Evolutionary conservation across 2,113 vertebrate species (phyloP).

Genomic region (Mungos mungo): DNA sequence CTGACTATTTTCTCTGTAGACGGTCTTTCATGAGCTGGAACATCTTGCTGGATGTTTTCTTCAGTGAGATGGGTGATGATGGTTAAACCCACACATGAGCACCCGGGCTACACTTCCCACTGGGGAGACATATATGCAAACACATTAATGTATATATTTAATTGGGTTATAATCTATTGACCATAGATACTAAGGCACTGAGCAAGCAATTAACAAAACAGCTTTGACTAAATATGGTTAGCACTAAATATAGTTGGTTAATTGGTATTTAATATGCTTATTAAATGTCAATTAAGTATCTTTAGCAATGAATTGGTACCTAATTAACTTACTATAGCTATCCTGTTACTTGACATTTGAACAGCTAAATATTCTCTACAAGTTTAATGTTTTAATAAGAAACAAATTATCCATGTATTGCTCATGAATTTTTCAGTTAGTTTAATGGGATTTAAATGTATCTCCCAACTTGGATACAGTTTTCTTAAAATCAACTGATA

Average conservation of each 20-base stretch:
- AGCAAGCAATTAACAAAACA: conserved; percentile 80
- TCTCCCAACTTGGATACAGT: conserved; percentile 78
- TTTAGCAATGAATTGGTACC: conserved; percentile 82
- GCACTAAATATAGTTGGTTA: conserved; percentile 83
- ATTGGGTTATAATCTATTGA: conserved; percentile 80
- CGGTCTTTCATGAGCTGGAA: neutral
- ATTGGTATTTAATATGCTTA: conserved; percentile 84
- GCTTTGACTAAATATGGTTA: conserved; percentile 82
- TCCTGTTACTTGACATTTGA: conserved; percentile 82
- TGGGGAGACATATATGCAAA: conserved; percentile 70
- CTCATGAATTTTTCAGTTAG: conserved; percentile 83
- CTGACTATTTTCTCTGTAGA: neutral
- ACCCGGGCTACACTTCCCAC: neutral
- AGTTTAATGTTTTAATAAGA: conserved; percentile 87
- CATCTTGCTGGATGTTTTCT: neutral
- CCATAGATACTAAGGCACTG: conserved; percentile 74
- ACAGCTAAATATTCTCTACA: conserved; percentile 84
- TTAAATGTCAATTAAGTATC: conserved; percentile 84
- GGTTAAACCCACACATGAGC: conserved; percentile 29
- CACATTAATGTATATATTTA: conserved; percentile 75
- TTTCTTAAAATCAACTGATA: conserved; percentile 79
- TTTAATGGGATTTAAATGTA: conserved; percentile 82
- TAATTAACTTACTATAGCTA: conserved; percentile 84
- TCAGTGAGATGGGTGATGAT: conserved; percentile 33
- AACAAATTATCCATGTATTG: conserved; percentile 84